A percentile compares a stretch with the other conserved stretches of the same genome.
Evolutionary conservation across 2,113 vertebrate genomes (phyloP).

Genomic region (Miniopterus natalensis): DNA sequence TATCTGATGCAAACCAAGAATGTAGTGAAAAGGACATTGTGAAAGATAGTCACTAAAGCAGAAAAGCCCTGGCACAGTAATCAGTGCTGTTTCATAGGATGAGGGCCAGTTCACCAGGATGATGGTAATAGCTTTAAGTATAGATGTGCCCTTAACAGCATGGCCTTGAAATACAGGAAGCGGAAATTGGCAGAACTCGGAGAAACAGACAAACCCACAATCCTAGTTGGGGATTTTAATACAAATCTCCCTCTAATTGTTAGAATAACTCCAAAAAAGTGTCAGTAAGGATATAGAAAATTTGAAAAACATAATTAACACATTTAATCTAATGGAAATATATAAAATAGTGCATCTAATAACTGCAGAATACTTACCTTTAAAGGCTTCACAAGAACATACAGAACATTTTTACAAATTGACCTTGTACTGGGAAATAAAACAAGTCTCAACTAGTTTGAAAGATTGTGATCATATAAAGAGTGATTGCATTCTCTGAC

Average conservation of each 20-base stretch:
- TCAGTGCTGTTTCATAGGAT: neutral
- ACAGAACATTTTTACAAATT: neutral
- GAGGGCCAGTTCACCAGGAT: neutral
- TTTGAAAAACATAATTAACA: neutral
- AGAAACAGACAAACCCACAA: neutral
- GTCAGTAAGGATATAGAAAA: neutral
- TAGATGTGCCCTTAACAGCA: neutral
- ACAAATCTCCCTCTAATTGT: neutral
- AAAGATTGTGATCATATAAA: neutral
- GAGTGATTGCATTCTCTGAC: neutral
- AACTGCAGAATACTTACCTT: neutral
- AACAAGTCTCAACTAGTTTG: neutral
- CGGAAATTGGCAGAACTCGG: constrained; percentile 9
- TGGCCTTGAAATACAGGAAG: neutral
- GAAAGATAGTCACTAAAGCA: neutral
- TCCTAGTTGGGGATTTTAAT: neutral
- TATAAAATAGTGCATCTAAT: neutral
- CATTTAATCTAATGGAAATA: neutral
- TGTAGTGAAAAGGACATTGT: too few species aligned
- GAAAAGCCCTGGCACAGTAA: neutral
- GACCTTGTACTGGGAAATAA: neutral
- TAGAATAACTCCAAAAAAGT: neutral
- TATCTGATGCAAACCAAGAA: neutral
- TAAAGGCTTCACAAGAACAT: neutral
- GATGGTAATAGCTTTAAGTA: neutral